Evolutionary conservation across 2,888 invertebrate genomes (phyloP).

Genomic region (Macrophya annulata): DNA sequence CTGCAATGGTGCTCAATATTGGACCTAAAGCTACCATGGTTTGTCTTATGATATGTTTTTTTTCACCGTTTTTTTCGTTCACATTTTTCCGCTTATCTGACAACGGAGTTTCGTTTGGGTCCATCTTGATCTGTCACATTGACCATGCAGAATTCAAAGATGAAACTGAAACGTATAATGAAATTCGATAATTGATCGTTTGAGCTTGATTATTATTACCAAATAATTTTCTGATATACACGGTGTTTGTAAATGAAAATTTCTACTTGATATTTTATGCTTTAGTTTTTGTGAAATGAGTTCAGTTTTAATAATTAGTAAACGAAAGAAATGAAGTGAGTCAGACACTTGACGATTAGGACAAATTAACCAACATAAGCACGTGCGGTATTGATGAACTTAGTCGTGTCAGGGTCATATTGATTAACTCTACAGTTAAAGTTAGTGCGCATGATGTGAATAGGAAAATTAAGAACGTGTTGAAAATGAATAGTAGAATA

Average conservation of each 20-base stretch:
- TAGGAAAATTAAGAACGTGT: background rate
- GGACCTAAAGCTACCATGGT: conserved; percentile 82
- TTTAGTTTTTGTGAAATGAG: background rate
- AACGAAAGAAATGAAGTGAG: background rate
- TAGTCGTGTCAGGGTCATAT: background rate
- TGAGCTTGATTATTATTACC: background rate
- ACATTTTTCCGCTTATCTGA: background rate
- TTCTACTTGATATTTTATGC: background rate
- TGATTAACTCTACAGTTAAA: background rate
- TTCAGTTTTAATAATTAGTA: background rate
- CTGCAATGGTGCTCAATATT: conserved; percentile 82
- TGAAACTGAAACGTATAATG: conserved; percentile 8
- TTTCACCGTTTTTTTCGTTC: conserved; percentile 14
- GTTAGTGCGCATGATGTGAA: background rate
- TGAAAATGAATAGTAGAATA: background rate
- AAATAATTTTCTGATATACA: background rate
- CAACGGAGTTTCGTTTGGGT: background rate
- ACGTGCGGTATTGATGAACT: conserved; percentile 15
- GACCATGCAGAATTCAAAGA: background rate
- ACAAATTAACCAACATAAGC: background rate
- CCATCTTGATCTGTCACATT: conserved; percentile 14
- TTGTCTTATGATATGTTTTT: conserved; percentile 74
- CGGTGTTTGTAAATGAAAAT: background rate
- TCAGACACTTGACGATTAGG: background rate
- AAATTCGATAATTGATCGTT: background rate